Evolutionary conservation across 1,140 invertebrate genomes (phyloP), one percentile per base, ranked within the genome.

Genomic region (Penaeus japonicus): DNA sequence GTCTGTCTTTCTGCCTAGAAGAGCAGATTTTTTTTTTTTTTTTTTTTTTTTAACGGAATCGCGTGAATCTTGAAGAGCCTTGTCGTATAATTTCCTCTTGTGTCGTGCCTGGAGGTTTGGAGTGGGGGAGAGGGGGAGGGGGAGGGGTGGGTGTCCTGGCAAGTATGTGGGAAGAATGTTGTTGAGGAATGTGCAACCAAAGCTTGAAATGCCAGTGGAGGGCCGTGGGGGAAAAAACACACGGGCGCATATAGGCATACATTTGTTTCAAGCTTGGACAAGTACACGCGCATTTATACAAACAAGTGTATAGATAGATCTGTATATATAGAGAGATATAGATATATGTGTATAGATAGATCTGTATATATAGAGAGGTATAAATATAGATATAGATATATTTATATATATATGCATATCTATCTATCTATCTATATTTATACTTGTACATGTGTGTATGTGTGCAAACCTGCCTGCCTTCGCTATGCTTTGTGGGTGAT

Each of bases 181-280:
- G 22, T 39, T 54, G n/a, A 79, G 77, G 77, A 79, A 79, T 79
- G 47, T 24, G 15, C 17, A 79, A 79, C 39, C 77, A 79, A 79
- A 79, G 77, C 77, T 79, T n/a, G 39, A 53, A 79, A 79, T 54
- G 77, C 77, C 27, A 27, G 22, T 4, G 20, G 39, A 53, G 22
- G n/a, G 7, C 39, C 39, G 77, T 54, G 39, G 39, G 77, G 24
- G 32, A 79, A 79, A 27, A 24, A 5, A 22, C 39, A 24, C 3
- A 53, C 12, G n/a, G 30, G 5, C 75, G 20, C 47, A 7, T 15
- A 7, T 15, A 47, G 1, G 15, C 10, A 47, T 15, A 47, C 47
- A 70, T 17, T 12, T 17, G 7, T 17, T 17, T 0, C 62, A 10
- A 1, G 0, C 7, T 3, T 12, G 62, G 0, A 73, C 18, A n/a